phyloP scores from a whole-genome alignment of 2,888 invertebrate species.

The Ethmia dodecea region DNA sequence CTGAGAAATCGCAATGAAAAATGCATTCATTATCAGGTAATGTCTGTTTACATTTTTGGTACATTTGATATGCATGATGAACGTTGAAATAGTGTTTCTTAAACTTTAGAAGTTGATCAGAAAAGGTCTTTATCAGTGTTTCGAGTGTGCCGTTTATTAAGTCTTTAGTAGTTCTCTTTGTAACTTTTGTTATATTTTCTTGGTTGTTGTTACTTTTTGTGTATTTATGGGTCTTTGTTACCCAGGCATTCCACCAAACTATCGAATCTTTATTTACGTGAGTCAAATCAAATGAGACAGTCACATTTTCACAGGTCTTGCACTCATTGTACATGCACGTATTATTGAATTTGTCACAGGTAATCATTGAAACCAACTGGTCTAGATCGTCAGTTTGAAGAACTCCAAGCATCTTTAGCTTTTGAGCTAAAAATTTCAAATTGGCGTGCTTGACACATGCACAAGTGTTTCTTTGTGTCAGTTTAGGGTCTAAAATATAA shows the following conservation, averaged over 20 bases:
- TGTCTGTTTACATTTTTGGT: slow-evolving; percentile 1
- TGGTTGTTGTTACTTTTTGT: not conserved
- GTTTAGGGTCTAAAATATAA: slow-evolving; percentile 19
- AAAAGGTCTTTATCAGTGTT: slow-evolving; percentile 3
- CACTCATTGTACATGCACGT: not conserved
- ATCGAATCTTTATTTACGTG: not conserved
- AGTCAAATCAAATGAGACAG: not conserved
- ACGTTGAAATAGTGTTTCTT: slow-evolving; percentile 6
- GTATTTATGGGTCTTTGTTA: slow-evolving; percentile 1
- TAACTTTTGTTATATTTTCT: slow-evolving; percentile 1
- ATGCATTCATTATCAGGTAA: not conserved
- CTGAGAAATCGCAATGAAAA: slow-evolving; percentile 9
- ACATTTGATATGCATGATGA: slow-evolving; percentile 1
- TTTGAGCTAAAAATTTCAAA: not conserved
- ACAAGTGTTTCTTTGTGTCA: slow-evolving; percentile 18
- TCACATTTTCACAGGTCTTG: not conserved
- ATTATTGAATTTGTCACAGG: not conserved
- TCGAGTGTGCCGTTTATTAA: slow-evolving; percentile 3
- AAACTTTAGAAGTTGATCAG: slow-evolving; percentile 1
- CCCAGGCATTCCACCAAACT: not conserved
- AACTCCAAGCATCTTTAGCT: not conserved
- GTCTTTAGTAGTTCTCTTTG: slow-evolving; percentile 1
- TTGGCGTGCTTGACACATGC: slow-evolving; percentile 20
- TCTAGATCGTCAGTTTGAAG: slow-evolving; percentile 1
- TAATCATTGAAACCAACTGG: not conserved